Evolutionary conservation across 1,140 invertebrate genomes (phyloP).

Genomic region (Diabrotica undecimpunctata): DNA sequence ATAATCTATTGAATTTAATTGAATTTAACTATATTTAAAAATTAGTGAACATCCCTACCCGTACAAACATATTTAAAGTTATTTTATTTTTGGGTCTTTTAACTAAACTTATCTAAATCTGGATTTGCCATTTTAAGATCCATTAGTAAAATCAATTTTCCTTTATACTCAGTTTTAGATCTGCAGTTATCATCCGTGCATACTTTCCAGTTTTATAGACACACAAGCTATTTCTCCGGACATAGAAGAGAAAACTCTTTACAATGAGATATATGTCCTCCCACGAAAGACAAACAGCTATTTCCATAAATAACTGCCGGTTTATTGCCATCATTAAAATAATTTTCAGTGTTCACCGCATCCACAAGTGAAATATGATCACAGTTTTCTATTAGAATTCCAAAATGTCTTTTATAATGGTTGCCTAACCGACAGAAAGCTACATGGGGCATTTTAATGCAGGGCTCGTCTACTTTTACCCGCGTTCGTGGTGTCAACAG

Average conservation of each 20-base stretch:
- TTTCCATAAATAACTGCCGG: conserved; percentile 35
- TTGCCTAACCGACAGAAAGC: conserved; percentile 15
- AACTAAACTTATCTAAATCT: too few relatives aligned
- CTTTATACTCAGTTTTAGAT: too few relatives aligned
- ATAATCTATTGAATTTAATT: too few relatives aligned
- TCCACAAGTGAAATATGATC: conserved; percentile 31
- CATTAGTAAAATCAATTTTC: too few relatives aligned
- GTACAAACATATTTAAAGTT: too few relatives aligned
- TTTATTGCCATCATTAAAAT: conserved; percentile 42
- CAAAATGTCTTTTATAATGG: conserved; percentile 30
- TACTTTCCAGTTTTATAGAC: not conserved
- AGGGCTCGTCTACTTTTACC: conserved; percentile 18
- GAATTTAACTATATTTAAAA: too few relatives aligned
- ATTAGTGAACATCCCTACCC: too few relatives aligned
- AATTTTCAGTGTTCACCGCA: conserved; percentile 36
- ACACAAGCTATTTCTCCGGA: not conserved
- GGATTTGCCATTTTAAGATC: too few relatives aligned
- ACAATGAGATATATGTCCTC: conserved; percentile 1
- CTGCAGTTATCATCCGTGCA: too few relatives aligned
- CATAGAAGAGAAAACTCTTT: not conserved
- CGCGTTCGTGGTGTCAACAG: conserved; percentile 14
- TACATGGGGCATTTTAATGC: conserved; percentile 31
- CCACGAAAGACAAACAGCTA: conserved; percentile 32
- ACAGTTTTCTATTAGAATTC: conserved; percentile 33
- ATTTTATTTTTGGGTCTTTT: too few relatives aligned